phyloP scores from a whole-genome alignment of 2,797 vertebrate species.

The Sparidentex hasta region DNA sequence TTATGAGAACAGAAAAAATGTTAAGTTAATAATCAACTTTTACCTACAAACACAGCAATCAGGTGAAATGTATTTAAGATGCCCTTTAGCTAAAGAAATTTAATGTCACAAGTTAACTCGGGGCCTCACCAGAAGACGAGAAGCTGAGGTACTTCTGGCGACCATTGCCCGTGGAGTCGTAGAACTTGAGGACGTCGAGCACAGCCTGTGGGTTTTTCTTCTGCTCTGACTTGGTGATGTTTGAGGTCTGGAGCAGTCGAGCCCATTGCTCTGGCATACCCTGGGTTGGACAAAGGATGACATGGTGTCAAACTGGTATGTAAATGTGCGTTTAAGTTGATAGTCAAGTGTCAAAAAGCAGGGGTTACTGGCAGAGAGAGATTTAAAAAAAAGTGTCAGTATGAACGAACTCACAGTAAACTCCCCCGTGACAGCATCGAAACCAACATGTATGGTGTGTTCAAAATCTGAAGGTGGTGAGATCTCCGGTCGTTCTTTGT shows the following conservation, averaged over 20 bases:
- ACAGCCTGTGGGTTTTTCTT: constrained; percentile 99
- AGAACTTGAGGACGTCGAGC: constrained; percentile 97
- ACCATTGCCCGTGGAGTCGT: constrained; percentile 95
- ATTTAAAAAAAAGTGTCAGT: background rate
- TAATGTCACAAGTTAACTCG: background rate
- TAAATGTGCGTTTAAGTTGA: background rate
- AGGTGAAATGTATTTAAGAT: background rate
- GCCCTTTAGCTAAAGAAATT: background rate
- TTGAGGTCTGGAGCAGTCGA: constrained; percentile 96
- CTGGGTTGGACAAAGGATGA: constrained; percentile 71
- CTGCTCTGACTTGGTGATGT: constrained; percentile 98
- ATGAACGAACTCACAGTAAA: constrained; percentile 90
- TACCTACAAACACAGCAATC: background rate
- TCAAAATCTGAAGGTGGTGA: constrained; percentile 98
- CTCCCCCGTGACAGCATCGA: constrained; percentile 98
- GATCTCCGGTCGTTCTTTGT: constrained; percentile 97
- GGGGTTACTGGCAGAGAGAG: background rate
- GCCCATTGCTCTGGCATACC: constrained; percentile 99
- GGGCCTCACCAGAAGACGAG: constrained; percentile 92
- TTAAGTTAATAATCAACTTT: constrained; percentile 16
- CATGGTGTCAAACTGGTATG: background rate
- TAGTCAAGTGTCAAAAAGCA: background rate
- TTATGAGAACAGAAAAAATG: background rate
- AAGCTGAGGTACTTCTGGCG: constrained; percentile 99
- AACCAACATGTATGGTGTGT: constrained; percentile 98